Base-by-base conservation (phyloP, 2,888 invertebrate species). In the Xestia sexstrigata region DNA sequence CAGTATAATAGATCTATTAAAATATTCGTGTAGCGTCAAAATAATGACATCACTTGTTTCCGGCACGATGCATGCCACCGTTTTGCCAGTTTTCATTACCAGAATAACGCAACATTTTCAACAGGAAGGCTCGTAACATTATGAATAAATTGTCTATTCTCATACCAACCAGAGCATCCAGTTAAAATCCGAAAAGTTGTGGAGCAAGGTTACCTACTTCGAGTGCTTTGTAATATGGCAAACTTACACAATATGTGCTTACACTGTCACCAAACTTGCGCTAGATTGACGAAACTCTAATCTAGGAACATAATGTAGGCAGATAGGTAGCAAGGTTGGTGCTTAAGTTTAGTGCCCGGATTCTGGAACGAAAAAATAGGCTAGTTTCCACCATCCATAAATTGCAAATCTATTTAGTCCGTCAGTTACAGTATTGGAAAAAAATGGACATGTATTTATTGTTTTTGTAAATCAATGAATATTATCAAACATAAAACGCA, bases 11-110 rank as follows among this genome's bases (percentile, higher is more conserved):
- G 30, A 76, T n/a, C 26, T 62, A 23, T 42, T 23, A 1, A 20
- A 69, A 60, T 42, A 77, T 77, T 20, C 35, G 49, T 17, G 20
- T 23, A 65, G 35, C 52, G n/a, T 71, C 35, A 79, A 72, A 79
- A 71, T 47, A 42, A 77, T 77, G 80, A 79, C n/a, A 79, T 79
- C 69, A 49, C 20, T 52, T 30, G 39, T 81, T 73, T 78, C 74
- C 78, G 73, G 39, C 39, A 55, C 47, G 45, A 45, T 55, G 73
- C 74, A 73, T 65, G 47, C 74, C 55, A 52, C 26, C 35, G 63
- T 15, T 58, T 70, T 30, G 79, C 55, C 39, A 39, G 76, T 58
- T 70, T 81, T 55, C 58, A 60, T 47, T 26, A 15, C 7, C 26
- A 26, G 58, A 58, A 26, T 58, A 39, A 47, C 47, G 42, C 45